These are phyloP conservation scores for Eristalis arbustorum DNA, from an alignment of 2,888 invertebrate species.

Conservation along the genomic window DNA sequence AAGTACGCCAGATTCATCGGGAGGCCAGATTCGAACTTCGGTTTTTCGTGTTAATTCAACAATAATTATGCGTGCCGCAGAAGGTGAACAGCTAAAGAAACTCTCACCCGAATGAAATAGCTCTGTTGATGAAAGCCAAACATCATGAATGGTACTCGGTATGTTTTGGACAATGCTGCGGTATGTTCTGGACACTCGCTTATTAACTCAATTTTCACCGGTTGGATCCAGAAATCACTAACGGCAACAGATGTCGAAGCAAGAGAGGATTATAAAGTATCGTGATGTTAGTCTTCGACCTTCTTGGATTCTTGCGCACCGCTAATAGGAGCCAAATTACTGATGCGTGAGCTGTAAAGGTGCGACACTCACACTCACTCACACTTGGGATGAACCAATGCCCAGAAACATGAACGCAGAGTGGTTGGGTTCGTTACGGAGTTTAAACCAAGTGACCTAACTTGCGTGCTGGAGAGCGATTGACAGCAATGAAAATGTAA, in stretches of 20 bases:
- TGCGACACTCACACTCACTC: too few relatives aligned
- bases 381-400: constrained; percentile 7
- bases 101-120: too few relatives aligned
- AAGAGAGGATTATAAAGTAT: background rate
- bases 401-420: background rate
- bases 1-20: constrained; percentile 4
- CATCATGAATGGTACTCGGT: constrained; percentile 58
- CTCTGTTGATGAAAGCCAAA: background rate
- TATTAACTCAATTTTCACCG: constrained; percentile 30
- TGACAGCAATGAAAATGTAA: background rate
- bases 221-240: constrained; percentile 10
- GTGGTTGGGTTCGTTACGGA: background rate
- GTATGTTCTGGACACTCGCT: constrained; percentile 56
- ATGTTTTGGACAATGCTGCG: constrained; percentile 62
- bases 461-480: background rate
- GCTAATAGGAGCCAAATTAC: background rate
- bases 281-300: constrained; percentile 16
- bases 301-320: background rate
- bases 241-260: background rate
- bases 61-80: background rate
- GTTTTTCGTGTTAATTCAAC: constrained; percentile 8
- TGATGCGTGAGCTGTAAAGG: constrained; percentile 13
- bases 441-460: background rate
- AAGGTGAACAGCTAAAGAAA: background rate
- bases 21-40: constrained; percentile 2